phyloP scores from a whole-genome alignment of 2,797 vertebrate genomes.

The Spondyliosoma cantharus region DNA sequence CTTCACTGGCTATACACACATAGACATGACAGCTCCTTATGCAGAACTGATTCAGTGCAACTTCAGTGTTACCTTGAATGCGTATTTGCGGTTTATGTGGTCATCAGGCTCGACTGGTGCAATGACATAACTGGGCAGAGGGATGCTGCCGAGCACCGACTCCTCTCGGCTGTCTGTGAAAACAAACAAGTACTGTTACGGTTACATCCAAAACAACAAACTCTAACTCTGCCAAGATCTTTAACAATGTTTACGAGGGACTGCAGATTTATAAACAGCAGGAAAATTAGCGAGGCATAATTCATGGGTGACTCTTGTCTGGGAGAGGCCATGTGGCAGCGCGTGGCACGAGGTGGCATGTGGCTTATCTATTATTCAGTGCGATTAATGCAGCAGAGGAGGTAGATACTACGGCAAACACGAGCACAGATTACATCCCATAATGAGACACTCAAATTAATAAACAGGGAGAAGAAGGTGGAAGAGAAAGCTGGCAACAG shows the following conservation, averaged over 20 bases:
- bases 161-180: constrained; percentile 97
- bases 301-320: constrained; percentile 62
- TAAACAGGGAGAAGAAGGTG: constrained; percentile 46
- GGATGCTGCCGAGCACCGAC: constrained; percentile 94
- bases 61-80: constrained; percentile 92
- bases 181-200: constrained; percentile 26
- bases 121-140: constrained; percentile 94
- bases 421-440: constrained; percentile 60
- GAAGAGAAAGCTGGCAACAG: constrained; percentile 24
- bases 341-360: constrained; percentile 60
- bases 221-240: constrained; percentile 29
- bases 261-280: constrained; percentile 47
- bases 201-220: constrained; percentile 27
- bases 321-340: constrained; percentile 48
- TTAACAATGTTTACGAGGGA: constrained; percentile 48
- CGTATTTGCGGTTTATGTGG: constrained; percentile 96
- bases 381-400: constrained; percentile 68
- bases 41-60: constrained; percentile 12
- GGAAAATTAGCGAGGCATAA: constrained; percentile 62
- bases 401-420: constrained; percentile 53
- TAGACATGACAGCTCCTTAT: background rate
- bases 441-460: constrained; percentile 65
- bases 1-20: constrained; percentile 19
- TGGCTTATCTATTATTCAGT: constrained; percentile 75
- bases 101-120: constrained; percentile 93